Percentiles rank a stretch among this genome's conserved stretches.
phyloP scores from a whole-genome alignment of 2,888 invertebrate species.

The Doris montereyensis region DNA sequence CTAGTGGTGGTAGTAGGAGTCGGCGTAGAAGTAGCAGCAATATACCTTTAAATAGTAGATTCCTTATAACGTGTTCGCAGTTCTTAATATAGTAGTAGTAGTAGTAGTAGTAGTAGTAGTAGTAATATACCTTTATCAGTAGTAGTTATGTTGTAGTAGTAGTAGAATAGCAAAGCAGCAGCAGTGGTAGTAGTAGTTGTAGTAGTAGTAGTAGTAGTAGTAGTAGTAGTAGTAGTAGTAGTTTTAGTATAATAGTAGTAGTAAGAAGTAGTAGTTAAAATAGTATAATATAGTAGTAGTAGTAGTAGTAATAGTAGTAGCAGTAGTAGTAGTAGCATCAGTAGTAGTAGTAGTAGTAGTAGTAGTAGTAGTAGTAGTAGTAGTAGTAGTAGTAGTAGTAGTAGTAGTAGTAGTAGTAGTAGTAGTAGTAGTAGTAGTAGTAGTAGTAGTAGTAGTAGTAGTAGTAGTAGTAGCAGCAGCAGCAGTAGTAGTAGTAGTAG shows the following conservation, averaged over 20 bases:
- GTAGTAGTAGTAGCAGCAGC: neutral
- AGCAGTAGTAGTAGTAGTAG: slow-evolving; percentile 14
- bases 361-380: neutral
- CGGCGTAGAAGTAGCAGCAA: too few species aligned
- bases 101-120: neutral
- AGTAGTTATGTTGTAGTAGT: neutral
- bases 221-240: slow-evolving; percentile 40
- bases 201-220: slow-evolving; percentile 36
- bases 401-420: slow-evolving; percentile 23
- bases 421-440: slow-evolving; percentile 30
- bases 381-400: neutral
- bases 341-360: neutral
- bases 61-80: too few species aligned
- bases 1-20: too few species aligned
- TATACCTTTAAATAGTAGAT: too few species aligned
- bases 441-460: slow-evolving; percentile 23
- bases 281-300: slow-evolving; percentile 19
- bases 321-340: slow-evolving; percentile 8
- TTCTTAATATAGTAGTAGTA: neutral
- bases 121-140: neutral
- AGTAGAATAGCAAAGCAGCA: slow-evolving; percentile 35
- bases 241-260: too few species aligned
- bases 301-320: slow-evolving; percentile 12
- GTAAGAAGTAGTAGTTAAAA: slow-evolving; percentile 27
- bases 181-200: slow-evolving; percentile 37